Base-by-base conservation (phyloP, 2,888 invertebrate genomes). In the Macropis europaea region DNA sequence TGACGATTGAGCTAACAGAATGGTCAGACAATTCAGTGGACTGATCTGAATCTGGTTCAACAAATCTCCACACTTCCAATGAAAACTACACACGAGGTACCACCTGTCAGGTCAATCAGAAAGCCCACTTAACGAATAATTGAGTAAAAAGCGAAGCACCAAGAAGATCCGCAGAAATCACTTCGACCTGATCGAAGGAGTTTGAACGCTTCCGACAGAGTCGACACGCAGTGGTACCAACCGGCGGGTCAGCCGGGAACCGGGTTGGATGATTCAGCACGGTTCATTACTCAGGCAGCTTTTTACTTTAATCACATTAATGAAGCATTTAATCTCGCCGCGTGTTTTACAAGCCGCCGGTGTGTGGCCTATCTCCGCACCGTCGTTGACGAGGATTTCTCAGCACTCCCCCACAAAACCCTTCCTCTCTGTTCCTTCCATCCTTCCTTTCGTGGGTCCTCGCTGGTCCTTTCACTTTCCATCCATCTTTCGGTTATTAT, bases 221-320 rank as follows among this genome's bases (percentile, higher is more conserved):
- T 1, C 3, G n/a, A n/a, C n/a, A 13, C 32, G 15, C 13, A 56
- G 38, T n/a, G 50, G 54, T 42, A 26, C 42, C 34, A 36, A 5
- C 15, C 7, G n/a, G 34, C 19, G 19, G 17, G 45, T 36, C 30
- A 42, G 36, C 28, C 36, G 59, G 17, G 26, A 38, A 75, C 45
- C 34, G 53, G 59, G 78, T 77, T 74, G 75, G 84, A 87, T 89
- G 89, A 89, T 89, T 89, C 88, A 89, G 82, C 83, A 82, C 59
- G 75, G 74, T 86, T 89, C 89, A 88, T 90, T 90, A 89, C 86
- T 89, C 89, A 88, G 81, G 78, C 88, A 86, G 87, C 87, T 89
- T 90, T 89, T 89, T 89, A 86, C 89, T 89, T 89, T 89, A 89
- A 90, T 89, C 89, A 89, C 89, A 89, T 90, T 89, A 89, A 89